Conservation (phyloP, 2,888 invertebrate species). For the Ommatoiulus sabulosus region DNA sequence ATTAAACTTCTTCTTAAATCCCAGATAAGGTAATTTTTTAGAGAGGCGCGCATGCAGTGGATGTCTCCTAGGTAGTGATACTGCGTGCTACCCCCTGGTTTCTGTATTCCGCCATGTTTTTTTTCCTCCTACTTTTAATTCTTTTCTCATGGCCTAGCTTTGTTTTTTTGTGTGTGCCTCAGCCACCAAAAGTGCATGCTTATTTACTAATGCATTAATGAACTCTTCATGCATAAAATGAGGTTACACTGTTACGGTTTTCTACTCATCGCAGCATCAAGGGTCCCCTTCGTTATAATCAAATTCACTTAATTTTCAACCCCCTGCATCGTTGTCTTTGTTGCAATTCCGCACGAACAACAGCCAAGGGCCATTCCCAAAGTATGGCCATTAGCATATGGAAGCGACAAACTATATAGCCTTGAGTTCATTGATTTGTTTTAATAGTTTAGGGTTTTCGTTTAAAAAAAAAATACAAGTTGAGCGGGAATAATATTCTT, state of each 20-base stretch:
- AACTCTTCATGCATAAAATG: conserved; percentile 54
- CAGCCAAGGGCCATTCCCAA: conserved; percentile 1
- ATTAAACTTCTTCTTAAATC: conserved; percentile 13
- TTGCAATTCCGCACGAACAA: conserved; percentile 11
- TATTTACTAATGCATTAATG: conserved; percentile 53
- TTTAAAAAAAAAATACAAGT: no score
- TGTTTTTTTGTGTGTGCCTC: background rate
- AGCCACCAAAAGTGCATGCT: conserved; percentile 23
- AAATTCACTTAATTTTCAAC: conserved; percentile 30
- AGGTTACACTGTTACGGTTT: conserved; percentile 52
- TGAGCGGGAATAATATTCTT: no score
- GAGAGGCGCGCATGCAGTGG: background rate
- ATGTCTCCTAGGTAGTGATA: conserved; percentile 12
- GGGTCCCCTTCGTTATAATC: conserved; percentile 40
- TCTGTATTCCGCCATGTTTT: background rate
- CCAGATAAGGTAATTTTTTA: background rate
- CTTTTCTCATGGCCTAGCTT: background rate
- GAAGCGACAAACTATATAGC: no score
- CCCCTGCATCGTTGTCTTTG: background rate
- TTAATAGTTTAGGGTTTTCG: background rate
- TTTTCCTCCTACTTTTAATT: background rate
- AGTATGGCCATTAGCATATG: background rate
- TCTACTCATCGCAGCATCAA: conserved; percentile 7
- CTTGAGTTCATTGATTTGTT: background rate
- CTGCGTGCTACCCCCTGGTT: background rate